phyloP scores from a whole-genome alignment of 1,140 invertebrate genomes.

The Papilio polytes region DNA sequence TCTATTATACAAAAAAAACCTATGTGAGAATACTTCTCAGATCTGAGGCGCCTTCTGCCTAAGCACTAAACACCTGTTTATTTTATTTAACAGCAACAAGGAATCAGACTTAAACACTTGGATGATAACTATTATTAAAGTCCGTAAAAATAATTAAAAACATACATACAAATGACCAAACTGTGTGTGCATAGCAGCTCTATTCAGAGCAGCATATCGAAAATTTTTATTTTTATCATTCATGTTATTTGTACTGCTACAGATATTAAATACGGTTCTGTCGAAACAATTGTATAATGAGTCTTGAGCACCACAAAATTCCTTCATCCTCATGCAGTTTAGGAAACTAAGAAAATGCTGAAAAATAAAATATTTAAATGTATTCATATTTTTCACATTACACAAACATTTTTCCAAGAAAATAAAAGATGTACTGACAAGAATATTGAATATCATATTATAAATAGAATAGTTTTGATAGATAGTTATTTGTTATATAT shows the following conservation, averaged over 20 bases:
- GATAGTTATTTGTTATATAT: no score
- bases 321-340: slow-evolving; percentile 93
- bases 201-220: slow-evolving; percentile 94
- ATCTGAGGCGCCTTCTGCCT: no score
- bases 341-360: slow-evolving; percentile 96
- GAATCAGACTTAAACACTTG: no score
- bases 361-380: slow-evolving; percentile 8
- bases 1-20: no score
- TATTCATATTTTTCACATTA: background rate
- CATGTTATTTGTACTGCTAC: slow-evolving; percentile 72
- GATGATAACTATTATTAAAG: no score
- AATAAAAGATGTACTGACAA: slow-evolving; percentile 41
- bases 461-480: no score
- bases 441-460: slow-evolving; percentile 22
- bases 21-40: no score
- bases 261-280: slow-evolving; percentile 85
- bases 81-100: no score
- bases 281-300: slow-evolving; percentile 95
- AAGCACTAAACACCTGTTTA: no score
- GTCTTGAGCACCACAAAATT: slow-evolving; percentile 93
- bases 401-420: no score
- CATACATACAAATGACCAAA: slow-evolving; percentile 91
- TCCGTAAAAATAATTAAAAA: background rate
- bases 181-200: slow-evolving; percentile 93
- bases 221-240: slow-evolving; percentile 90